Percentiles rank a stretch among this genome's conserved stretches.
These are phyloP conservation scores for Procavia capensis DNA, from an alignment of 2,113 vertebrate genomes.

Conservation along the genomic window DNA sequence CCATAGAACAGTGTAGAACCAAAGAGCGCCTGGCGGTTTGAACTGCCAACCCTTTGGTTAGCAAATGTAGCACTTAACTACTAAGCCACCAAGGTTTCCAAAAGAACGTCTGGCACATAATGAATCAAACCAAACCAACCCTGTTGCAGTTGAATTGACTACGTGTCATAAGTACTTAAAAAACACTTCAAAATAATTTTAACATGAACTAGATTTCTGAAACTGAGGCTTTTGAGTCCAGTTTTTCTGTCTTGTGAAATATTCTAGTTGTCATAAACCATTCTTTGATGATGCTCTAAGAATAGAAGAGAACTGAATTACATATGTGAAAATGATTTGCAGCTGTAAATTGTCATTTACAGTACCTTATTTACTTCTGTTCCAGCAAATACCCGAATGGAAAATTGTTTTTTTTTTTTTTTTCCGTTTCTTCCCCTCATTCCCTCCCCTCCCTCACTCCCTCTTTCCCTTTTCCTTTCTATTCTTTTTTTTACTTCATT, in stretches of 20 bases:
- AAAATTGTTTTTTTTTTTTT: neutral
- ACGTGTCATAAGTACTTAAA: neutral
- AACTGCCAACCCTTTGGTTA: no score
- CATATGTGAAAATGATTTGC: neutral
- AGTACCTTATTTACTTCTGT: neutral
- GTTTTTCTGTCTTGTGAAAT: neutral
- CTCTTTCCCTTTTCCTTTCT: neutral
- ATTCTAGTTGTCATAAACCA: neutral
- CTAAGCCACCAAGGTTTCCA: no score
- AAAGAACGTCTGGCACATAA: no score
- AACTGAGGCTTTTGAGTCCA: neutral
- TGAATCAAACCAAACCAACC: no score
- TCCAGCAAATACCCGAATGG: neutral
- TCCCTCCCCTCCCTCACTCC: neutral
- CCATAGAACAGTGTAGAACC: no score
- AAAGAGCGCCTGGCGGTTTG: no score
- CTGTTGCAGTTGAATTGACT: no score
- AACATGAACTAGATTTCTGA: constrained; percentile 7
- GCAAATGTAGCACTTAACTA: no score
- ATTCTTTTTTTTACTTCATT: neutral
- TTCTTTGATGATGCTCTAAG: neutral
- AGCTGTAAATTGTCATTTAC: neutral
- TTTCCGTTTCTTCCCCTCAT: neutral
- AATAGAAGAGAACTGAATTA: neutral
- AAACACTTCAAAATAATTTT: neutral